These are phyloP conservation scores for Cyanoramphus novaezelandiae DNA, from an alignment of 2,113 vertebrate species.

Conservation along the genomic window DNA sequence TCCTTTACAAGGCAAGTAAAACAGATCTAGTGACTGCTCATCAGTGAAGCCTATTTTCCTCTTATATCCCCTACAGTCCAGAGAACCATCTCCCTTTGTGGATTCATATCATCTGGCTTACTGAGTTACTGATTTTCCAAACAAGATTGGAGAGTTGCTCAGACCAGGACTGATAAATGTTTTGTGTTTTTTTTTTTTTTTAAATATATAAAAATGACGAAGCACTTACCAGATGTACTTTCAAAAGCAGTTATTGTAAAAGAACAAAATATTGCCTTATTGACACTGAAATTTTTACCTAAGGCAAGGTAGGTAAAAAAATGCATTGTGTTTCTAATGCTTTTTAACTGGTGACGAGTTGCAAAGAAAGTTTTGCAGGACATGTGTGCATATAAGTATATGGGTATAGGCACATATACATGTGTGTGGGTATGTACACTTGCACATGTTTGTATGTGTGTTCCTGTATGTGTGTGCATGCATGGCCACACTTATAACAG, in stretches of 20 bases:
- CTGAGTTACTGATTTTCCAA: not conserved
- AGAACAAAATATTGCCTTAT: not conserved
- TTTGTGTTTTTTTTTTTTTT: not conserved
- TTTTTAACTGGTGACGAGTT: not conserved
- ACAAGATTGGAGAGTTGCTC: not conserved
- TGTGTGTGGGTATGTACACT: not conserved
- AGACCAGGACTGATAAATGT: not conserved
- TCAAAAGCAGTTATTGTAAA: not conserved
- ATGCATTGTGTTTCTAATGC: not conserved
- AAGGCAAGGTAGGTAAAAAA: not conserved
- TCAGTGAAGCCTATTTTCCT: not conserved
- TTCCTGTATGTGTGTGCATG: not conserved
- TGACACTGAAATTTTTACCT: not conserved
- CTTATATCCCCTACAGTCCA: not conserved
- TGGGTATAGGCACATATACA: too few relatives aligned
- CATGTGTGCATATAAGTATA: too few relatives aligned
- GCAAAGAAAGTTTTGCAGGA: not conserved
- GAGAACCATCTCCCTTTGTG: not conserved
- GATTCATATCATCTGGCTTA: not conserved
- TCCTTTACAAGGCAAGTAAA: not conserved
- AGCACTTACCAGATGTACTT: not conserved
- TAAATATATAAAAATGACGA: not conserved
- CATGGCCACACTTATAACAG: not conserved
- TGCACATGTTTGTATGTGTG: not conserved
- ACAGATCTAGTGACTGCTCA: not conserved